Evolutionary conservation across 2,888 invertebrate genomes (phyloP), one percentile per base, ranked within the genome.

Genomic region (Zaprionus bogoriensis): DNA sequence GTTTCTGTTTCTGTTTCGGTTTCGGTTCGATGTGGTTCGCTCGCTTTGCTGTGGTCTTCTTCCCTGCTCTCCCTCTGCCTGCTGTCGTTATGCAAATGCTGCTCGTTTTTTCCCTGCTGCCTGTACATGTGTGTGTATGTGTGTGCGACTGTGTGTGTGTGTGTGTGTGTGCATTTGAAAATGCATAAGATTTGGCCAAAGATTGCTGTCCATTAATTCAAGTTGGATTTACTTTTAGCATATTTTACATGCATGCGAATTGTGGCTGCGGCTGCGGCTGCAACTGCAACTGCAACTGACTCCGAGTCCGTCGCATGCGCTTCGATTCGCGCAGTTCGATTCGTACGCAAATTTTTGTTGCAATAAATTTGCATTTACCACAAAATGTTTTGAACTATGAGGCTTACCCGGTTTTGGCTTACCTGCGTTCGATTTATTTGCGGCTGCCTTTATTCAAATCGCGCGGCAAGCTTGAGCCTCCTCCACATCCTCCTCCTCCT

Each of bases 161-260:
- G 58, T 52, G 51, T 61, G 48, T 51, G 67, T 64, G 55, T 59
- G 62, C 70, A 79, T 79, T 82, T 85, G 80, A 80, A 83, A 86
- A 81, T 79, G 81, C 86, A 82, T 81, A 82, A 82, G 82, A 82
- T 87, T 87, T 87, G 77, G 67, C 75, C 82, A 87, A 82, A 82
- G 82, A 82, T 82, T 87, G 81, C 81, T 87, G 82, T 82, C 87
- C 82, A 87, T 87, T 82, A 87, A 82, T 87, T 82, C 87, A 87
- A 82, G 78, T 87, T 80, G 82, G 82, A 82, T 82, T 82, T 82
- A 82, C 82, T 82, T 84, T 82, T 87, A 81, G 82, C 87, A 87
- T 87, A 87, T 84, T 87, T 82, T 84, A 87, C 87, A 81, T 75
- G 80, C 74, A 80, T 83, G 72, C 73, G 71, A 76, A 76, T 71